phyloP scores from a whole-genome alignment of 2,888 invertebrate species.

The Drosophila fungiperda region DNA sequence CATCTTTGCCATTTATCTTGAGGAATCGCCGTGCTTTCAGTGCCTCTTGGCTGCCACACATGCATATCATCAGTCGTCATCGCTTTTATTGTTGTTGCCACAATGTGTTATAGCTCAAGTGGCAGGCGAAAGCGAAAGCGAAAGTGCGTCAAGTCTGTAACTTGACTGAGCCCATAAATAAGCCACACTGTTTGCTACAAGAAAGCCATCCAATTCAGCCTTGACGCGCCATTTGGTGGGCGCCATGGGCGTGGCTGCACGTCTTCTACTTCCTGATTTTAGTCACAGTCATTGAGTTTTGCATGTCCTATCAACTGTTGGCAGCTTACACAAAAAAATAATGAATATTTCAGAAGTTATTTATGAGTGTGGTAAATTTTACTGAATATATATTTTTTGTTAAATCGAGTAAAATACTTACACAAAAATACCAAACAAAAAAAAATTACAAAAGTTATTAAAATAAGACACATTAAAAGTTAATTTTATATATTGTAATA shows the following conservation, averaged over 20 bases:
- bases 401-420: not conserved
- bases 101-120: slow-evolving; percentile 26
- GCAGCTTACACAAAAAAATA: not conserved
- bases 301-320: slow-evolving; percentile 9
- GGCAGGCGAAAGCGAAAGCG: slow-evolving; percentile 32
- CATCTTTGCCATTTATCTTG: slow-evolving; percentile 67
- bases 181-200: slow-evolving; percentile 22
- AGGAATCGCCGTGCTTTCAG: slow-evolving; percentile 49
- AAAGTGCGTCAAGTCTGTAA: slow-evolving; percentile 43
- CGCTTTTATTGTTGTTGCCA: slow-evolving; percentile 65
- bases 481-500: not conserved
- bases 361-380: not conserved
- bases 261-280: slow-evolving; percentile 34
- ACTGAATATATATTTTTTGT: not conserved
- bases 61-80: slow-evolving; percentile 78
- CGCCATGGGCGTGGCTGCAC: slow-evolving; percentile 39
- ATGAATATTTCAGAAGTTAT: not conserved
- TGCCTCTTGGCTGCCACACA: slow-evolving; percentile 51
- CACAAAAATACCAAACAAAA: not conserved
- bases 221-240: slow-evolving; percentile 33
- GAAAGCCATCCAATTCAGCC: slow-evolving; percentile 26
- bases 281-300: slow-evolving; percentile 37
- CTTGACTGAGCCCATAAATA: slow-evolving; percentile 52
- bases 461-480: not conserved
- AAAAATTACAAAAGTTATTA: not conserved